A percentile compares a stretch with the other conserved stretches of the same genome.
phyloP scores from a whole-genome alignment of 2,888 invertebrate species.

The Philereme transversata region DNA sequence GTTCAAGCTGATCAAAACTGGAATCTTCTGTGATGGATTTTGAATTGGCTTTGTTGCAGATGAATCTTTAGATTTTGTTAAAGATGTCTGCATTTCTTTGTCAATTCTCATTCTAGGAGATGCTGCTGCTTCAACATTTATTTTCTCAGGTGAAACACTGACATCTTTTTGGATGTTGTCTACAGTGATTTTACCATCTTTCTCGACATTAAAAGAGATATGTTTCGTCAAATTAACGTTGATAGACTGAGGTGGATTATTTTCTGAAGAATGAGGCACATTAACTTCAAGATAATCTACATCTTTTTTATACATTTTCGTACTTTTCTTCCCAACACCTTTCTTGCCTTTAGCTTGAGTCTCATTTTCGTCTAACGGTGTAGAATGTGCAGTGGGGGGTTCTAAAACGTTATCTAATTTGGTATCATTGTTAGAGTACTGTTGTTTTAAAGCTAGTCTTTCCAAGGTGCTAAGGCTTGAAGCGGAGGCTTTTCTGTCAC shows the following conservation, averaged over 20 bases:
- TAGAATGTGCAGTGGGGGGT: constrained; percentile 81
- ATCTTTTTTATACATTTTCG: constrained; percentile 71
- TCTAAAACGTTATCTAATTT: constrained; percentile 63
- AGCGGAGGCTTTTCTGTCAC: constrained; percentile 76
- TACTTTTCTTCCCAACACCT: constrained; percentile 58
- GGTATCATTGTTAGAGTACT: constrained; percentile 71
- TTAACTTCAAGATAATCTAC: constrained; percentile 69
- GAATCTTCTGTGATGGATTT: constrained; percentile 52
- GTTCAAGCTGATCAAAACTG: constrained; percentile 68
- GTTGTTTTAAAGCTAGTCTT: constrained; percentile 83
- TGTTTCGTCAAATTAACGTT: constrained; percentile 77
- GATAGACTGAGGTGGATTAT: constrained; percentile 57
- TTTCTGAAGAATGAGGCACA: constrained; percentile 56
- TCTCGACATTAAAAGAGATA: constrained; percentile 76
- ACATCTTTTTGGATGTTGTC: constrained; percentile 60
- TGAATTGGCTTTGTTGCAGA: constrained; percentile 35
- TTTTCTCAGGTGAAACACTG: constrained; percentile 60
- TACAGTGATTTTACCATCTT: constrained; percentile 63
- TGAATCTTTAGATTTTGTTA: constrained; percentile 47
- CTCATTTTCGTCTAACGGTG: constrained; percentile 69
- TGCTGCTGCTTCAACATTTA: constrained; percentile 43
- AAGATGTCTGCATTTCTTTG: constrained; percentile 72
- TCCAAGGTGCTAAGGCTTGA: constrained; percentile 85
- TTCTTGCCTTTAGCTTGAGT: constrained; percentile 60
- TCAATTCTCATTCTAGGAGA: constrained; percentile 51